Evolutionary conservation across 2,888 invertebrate genomes (phyloP).

Genomic region (Acrobasis suavella): DNA sequence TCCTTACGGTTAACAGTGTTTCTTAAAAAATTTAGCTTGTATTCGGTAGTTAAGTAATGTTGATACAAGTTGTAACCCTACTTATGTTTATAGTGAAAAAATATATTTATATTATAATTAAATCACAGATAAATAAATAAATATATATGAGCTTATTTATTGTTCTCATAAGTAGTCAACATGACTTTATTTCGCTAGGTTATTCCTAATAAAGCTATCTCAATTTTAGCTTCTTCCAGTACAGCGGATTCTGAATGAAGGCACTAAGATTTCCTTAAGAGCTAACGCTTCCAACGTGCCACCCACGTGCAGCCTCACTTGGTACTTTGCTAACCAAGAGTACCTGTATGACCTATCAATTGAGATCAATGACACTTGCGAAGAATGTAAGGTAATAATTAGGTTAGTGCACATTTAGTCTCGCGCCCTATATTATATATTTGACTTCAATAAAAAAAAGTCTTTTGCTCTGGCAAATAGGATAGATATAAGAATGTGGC

Average conservation of each 20-base stretch:
- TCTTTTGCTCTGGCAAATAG: no score
- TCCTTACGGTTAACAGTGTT: neutral
- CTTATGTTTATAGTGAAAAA: no score
- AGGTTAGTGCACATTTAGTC: no score
- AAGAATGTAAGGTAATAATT: slow-evolving; percentile 41
- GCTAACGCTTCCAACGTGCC: slow-evolving; percentile 51
- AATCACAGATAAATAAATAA: no score
- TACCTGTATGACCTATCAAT: slow-evolving; percentile 29
- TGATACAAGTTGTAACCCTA: no score
- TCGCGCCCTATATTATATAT: no score
- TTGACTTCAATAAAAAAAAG: no score
- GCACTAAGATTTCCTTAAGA: slow-evolving; percentile 36
- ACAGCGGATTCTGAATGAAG: slow-evolving; percentile 45
- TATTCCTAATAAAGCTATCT: neutral
- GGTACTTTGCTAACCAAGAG: slow-evolving; percentile 52
- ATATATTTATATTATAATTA: no score
- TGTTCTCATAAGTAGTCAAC: no score
- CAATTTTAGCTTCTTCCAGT: slow-evolving; percentile 43
- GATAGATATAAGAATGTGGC: no score
- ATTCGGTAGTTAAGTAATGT: no score
- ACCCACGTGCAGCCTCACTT: slow-evolving; percentile 53
- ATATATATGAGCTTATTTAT: no score
- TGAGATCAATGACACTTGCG: slow-evolving; percentile 33
- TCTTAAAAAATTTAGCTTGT: neutral
- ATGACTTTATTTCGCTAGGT: neutral